Evolutionary conservation across 2,113 vertebrate genomes (phyloP).

Genomic region (Callipepla californica): DNA sequence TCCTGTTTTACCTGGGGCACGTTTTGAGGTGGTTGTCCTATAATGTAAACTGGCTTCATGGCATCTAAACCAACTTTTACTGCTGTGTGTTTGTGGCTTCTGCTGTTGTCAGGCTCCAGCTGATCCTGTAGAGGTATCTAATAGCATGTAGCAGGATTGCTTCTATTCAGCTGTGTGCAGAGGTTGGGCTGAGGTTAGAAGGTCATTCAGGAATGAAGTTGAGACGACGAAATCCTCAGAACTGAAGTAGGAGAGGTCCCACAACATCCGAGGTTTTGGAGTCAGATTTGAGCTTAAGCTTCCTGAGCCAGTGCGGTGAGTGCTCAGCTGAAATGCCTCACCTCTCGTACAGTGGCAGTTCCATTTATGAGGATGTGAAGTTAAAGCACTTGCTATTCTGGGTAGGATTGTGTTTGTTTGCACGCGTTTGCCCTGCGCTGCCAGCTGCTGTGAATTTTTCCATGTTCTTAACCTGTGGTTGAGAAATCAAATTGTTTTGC

Average conservation of each 20-base stretch:
- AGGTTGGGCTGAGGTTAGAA: neutral
- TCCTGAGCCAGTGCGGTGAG: neutral
- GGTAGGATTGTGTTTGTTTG: neutral
- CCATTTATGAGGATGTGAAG: neutral
- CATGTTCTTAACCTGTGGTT: neutral
- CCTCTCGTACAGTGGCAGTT: neutral
- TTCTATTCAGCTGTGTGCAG: neutral
- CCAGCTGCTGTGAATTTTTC: neutral
- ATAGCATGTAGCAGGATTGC: neutral
- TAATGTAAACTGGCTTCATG: neutral
- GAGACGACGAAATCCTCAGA: neutral
- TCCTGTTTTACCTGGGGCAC: neutral
- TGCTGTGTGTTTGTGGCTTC: neutral
- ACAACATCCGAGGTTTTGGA: fast-evolving
- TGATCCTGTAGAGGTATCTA: neutral
- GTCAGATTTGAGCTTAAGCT: neutral
- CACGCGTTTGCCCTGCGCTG: neutral
- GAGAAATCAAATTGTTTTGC: neutral
- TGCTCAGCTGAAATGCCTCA: neutral
- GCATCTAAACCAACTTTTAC: neutral
- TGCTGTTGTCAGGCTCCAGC: neutral
- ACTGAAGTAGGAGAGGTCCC: neutral
- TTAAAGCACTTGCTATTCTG: neutral
- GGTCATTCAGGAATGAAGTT: neutral
- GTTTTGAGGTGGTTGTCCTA: neutral